Conservation (phyloP, 1,140 invertebrate genomes). For the Pseudomyrmex cubaensis region DNA sequence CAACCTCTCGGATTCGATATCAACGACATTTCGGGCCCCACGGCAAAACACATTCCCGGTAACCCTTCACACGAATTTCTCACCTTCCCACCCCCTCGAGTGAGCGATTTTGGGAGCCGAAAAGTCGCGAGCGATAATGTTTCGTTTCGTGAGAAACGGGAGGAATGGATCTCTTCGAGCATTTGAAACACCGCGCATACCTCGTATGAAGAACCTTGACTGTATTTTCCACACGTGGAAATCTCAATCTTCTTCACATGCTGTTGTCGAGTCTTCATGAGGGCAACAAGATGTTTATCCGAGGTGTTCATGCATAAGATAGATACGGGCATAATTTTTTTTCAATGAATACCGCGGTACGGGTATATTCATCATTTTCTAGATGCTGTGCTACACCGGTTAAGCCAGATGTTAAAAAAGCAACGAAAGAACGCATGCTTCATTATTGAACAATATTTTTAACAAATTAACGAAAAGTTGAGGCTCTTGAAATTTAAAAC, state of each 20-base stretch:
- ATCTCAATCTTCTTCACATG: constrained; percentile 13
- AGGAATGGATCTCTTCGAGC: background rate
- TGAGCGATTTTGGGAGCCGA: constrained; percentile 27
- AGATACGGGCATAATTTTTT: constrained; percentile 66
- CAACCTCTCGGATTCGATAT: constrained; percentile 72
- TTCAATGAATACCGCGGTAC: constrained; percentile 69
- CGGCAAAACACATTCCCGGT: background rate
- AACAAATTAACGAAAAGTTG: background rate
- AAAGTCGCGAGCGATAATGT: constrained; percentile 18
- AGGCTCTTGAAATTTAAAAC: too few species aligned
- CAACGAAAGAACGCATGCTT: background rate
- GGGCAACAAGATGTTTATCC: constrained; percentile 71
- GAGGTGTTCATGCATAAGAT: constrained; percentile 65
- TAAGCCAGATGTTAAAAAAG: constrained; percentile 44
- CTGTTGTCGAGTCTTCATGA: constrained; percentile 47
- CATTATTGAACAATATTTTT: background rate
- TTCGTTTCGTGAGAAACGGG: background rate
- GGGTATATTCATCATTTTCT: constrained; percentile 76
- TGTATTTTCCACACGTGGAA: constrained; percentile 16
- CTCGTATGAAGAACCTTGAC: background rate
- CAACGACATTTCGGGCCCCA: constrained; percentile 73
- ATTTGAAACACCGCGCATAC: background rate
- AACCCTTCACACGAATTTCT: constrained; percentile 59
- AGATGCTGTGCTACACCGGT: background rate
- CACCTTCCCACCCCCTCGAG: constrained; percentile 37